phyloP scores from a whole-genome alignment of 2,797 vertebrate genomes.

The Gymnothorax reevesii region DNA sequence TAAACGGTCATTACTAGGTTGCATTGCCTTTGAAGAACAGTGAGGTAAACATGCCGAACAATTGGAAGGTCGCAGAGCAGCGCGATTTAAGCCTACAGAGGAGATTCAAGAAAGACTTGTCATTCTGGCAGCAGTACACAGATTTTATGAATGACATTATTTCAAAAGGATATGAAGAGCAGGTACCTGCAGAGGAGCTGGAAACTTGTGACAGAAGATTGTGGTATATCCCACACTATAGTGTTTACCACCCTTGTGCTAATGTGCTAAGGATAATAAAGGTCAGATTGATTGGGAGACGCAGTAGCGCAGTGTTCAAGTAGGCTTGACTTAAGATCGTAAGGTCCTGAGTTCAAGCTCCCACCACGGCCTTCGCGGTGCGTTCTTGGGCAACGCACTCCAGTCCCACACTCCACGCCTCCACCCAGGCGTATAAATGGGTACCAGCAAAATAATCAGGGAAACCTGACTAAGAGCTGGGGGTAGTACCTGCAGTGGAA shows the following conservation, averaged over 20 bases:
- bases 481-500: too few relatives aligned
- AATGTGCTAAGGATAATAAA: background rate
- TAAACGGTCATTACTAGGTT: background rate
- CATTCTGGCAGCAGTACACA: background rate
- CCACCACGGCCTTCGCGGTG: too few relatives aligned
- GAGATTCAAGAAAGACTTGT: background rate
- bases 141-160: background rate
- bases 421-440: too few relatives aligned
- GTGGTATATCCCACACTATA: background rate
- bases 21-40: too few relatives aligned
- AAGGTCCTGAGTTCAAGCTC: too few relatives aligned
- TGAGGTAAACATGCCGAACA: constrained; percentile 1
- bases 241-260: background rate
- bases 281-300: background rate
- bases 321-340: too few relatives aligned
- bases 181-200: background rate
- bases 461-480: too few relatives aligned
- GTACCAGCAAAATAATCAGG: too few relatives aligned
- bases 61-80: background rate
- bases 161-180: background rate
- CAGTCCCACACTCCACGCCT: too few relatives aligned
- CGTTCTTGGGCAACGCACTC: too few relatives aligned
- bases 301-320: too few relatives aligned
- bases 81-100: background rate
- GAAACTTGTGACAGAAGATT: background rate